Conservation (phyloP, 2,888 invertebrate genomes). For the Polylopha cassiicola region DNA sequence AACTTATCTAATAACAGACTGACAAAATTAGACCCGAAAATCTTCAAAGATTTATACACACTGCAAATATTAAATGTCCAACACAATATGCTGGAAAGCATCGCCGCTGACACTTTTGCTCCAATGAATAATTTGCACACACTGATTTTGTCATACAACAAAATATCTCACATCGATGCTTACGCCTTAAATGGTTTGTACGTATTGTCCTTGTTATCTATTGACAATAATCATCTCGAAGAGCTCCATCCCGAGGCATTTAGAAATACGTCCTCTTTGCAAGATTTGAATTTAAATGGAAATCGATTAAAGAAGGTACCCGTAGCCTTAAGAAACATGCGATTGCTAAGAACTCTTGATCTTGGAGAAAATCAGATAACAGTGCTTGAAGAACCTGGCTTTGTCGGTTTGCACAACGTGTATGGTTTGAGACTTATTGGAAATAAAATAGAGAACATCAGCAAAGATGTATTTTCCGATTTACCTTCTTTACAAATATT, state of each 20-base stretch:
- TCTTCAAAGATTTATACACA: constrained; percentile 91
- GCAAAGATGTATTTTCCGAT: constrained; percentile 86
- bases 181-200: constrained; percentile 92
- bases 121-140: constrained; percentile 96
- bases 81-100: constrained; percentile 88
- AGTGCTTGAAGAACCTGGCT: constrained; percentile 87
- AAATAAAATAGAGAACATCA: constrained; percentile 90
- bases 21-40: constrained; percentile 86
- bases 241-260: constrained; percentile 92
- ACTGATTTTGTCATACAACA: constrained; percentile 89
- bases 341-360: constrained; percentile 90
- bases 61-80: constrained; percentile 91
- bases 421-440: constrained; percentile 92
- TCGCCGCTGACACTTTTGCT: constrained; percentile 91
- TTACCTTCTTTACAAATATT: constrained; percentile 89
- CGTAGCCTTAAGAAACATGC: constrained; percentile 88
- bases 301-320: constrained; percentile 90
- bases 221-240: constrained; percentile 91
- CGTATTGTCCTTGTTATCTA: constrained; percentile 88
- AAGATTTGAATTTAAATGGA: constrained; percentile 93
- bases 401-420: constrained; percentile 89
- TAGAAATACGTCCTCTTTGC: constrained; percentile 91
- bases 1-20: constrained; percentile 92
- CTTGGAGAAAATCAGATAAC: constrained; percentile 93
- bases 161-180: constrained; percentile 88